phyloP scores from a whole-genome alignment of 2,888 invertebrate species.

The Drosophila flavopinicola region DNA sequence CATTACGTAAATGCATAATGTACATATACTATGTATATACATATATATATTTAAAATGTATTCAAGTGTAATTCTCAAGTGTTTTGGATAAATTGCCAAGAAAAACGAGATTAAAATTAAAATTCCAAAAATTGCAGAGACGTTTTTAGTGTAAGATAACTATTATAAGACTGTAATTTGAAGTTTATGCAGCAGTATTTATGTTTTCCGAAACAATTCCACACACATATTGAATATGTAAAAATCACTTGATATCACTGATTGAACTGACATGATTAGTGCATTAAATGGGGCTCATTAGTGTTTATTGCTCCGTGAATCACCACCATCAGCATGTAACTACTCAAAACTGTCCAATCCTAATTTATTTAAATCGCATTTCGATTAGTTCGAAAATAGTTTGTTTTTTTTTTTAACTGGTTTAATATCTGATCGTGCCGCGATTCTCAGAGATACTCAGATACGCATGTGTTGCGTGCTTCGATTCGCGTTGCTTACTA shows the following conservation, averaged over 20 bases:
- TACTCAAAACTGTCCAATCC: slow-evolving; percentile 2
- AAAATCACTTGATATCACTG: slow-evolving; percentile 5
- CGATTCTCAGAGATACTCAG: slow-evolving; percentile 34
- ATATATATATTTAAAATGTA: not conserved
- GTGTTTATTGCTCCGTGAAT: slow-evolving; percentile 3
- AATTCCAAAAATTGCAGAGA: not conserved
- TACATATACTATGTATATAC: slow-evolving; percentile 2
- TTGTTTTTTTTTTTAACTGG: slow-evolving; percentile 24
- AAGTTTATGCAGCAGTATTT: not conserved
- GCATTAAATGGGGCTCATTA: slow-evolving; percentile 18
- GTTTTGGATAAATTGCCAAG: slow-evolving; percentile 30
- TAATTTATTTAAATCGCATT: slow-evolving; percentile 27
- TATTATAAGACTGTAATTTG: not conserved
- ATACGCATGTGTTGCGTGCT: slow-evolving; percentile 62
- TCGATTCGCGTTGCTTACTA: slow-evolving; percentile 64
- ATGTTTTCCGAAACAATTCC: not conserved
- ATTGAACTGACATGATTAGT: slow-evolving; percentile 14
- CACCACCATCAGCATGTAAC: slow-evolving; percentile 1
- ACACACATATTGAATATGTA: slow-evolving; percentile 2
- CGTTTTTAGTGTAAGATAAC: too few species aligned
- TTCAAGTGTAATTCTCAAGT: slow-evolving; percentile 49
- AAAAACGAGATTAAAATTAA: slow-evolving; percentile 1
- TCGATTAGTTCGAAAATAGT: not conserved
- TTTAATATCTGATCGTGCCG: slow-evolving; percentile 26
- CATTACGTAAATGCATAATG: slow-evolving; percentile 32